Evolutionary conservation across 2,797 vertebrate genomes (phyloP).

Genomic region (Scyliorhinus canicula): DNA sequence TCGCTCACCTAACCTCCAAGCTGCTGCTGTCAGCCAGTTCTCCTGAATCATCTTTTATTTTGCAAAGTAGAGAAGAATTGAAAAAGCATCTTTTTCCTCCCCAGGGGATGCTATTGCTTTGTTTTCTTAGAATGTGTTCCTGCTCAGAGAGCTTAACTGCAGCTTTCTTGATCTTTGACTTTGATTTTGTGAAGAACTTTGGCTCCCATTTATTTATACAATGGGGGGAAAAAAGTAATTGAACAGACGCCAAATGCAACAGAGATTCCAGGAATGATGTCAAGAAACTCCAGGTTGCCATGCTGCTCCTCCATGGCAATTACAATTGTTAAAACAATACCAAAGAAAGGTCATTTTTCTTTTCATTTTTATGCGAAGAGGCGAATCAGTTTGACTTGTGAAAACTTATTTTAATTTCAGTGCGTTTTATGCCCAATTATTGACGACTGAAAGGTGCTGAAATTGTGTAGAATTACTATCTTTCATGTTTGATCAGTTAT

Average conservation of each 20-base stretch:
- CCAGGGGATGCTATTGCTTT: constrained; percentile 1
- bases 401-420: no score
- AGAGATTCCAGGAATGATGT: not conserved
- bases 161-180: not conserved
- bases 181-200: not conserved
- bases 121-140: not conserved
- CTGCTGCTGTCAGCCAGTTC: not conserved
- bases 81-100: not conserved
- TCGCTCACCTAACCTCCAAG: not conserved
- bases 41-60: not conserved
- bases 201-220: not conserved
- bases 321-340: no score
- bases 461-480: no score
- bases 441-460: no score
- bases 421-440: no score
- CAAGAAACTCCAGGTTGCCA: not conserved
- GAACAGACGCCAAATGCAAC: not conserved
- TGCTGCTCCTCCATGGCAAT: no score
- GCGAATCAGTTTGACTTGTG: no score
- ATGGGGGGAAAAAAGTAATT: not conserved
- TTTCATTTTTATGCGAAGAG: no score
- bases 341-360: no score
- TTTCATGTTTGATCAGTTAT: no score
- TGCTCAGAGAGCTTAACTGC: not conserved
- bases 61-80: not conserved